A percentile compares a stretch with the other conserved stretches of the same genome.
phyloP scores from a whole-genome alignment of 2,888 invertebrate species.

The Tetramorium bicarinatum region DNA sequence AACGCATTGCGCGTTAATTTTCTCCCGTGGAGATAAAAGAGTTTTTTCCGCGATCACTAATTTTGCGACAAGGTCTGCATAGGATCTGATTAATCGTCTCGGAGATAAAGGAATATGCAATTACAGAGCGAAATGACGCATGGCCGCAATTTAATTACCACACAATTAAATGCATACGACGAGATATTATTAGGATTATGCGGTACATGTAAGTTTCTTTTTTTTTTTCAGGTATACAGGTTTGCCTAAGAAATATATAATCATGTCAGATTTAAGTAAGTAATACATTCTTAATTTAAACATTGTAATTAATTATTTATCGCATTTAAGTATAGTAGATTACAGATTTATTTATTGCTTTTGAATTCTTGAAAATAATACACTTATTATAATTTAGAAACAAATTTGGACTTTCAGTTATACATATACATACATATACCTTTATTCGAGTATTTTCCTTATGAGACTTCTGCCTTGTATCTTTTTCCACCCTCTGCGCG shows the following conservation, averaged over 20 bases:
- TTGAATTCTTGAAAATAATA: neutral
- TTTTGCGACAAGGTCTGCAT: constrained; percentile 2
- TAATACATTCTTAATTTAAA: neutral
- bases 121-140: constrained; percentile 38
- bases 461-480: neutral
- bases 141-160: constrained; percentile 27
- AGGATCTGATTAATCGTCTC: constrained; percentile 41
- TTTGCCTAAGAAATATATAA: neutral
- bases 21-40: constrained; percentile 22
- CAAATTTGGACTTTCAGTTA: neutral
- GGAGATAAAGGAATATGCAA: constrained; percentile 43
- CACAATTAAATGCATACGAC: neutral
- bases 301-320: neutral
- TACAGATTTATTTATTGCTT: neutral
- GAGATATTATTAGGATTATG: constrained; percentile 36
- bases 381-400: neutral
- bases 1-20: constrained; percentile 44
- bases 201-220: neutral
- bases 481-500: constrained; percentile 30
- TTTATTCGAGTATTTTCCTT: neutral
- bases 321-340: neutral
- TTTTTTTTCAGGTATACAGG: neutral
- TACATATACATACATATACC: neutral
- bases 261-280: neutral
- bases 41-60: constrained; percentile 32